Base-by-base conservation (phyloP, 2,797 vertebrate species). In the Delichon dasypus region DNA sequence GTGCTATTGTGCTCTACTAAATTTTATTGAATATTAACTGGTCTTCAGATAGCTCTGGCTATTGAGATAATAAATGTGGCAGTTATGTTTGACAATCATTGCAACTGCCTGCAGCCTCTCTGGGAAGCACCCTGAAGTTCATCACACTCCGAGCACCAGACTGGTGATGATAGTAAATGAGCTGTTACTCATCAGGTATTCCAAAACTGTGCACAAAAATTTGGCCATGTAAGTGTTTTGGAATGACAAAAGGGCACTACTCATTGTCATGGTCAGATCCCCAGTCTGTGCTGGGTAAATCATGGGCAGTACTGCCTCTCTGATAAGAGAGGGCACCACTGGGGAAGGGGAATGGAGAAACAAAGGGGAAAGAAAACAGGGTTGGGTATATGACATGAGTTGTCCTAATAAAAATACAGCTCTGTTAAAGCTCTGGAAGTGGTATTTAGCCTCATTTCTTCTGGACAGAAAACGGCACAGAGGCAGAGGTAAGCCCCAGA, bases 1-100 rank as follows among this genome's bases (percentile, higher is more conserved):
- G 36, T 73, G 55, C n/a, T 82, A 38, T 16, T 79, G 57, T 82
- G 42, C 26, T 93, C 64, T 77, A 80, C 72, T 55, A 68, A 87
- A 82, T 79, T 76, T 89, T 89, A 85, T 32, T 89, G 85, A 90
- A 74, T 72, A 80, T 88, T 74, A 94, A 89, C 65, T 80, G 48
- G 42, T 74, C 65, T 92, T 79, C 36, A 60, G 64, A 71, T 47
- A 54, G 62, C 27, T 93, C 62, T 90, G 30, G 73, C 51, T 48
- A 62, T 58, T 57, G 62, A 92, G 42, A 45, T 78, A 89, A 83
- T 76, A 82, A 89, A 77, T 44, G 32, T 5, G 10, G 40, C 7
- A 8, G 30, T 92, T 80, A 70, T 7, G 10, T 80, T 65, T 89
- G 51, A 94, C 40, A 64, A 34, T 48, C 48, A 68, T 21, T 76